Evolutionary conservation across 2,888 invertebrate genomes (phyloP), one percentile per base, ranked within the genome.

Genomic region (Noctua pronuba): DNA sequence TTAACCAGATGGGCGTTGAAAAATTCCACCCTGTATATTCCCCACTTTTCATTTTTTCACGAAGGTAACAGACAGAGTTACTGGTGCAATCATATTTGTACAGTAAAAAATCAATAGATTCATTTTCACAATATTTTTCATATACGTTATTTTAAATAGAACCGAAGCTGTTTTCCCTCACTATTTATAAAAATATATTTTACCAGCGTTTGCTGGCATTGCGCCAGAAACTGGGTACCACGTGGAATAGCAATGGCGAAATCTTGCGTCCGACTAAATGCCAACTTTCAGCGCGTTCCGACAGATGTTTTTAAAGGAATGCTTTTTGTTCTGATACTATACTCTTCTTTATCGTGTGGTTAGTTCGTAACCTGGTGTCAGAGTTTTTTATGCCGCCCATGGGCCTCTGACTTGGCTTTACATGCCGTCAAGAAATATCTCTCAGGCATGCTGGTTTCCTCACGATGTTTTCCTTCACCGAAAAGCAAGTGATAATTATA

Each of bases 161-260:
- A 73, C 38, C n/a, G 44, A 76, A 73, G 10, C 70, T 55, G 64
- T 74, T 71, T 71, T 79, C 46, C 58, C 13, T 58, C n/a, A 72
- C 74, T 46, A 80, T 84, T 83, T 80, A 80, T 80, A 80, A 80
- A 80, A 73, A 84, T 60, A 80, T 77, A 68, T 80, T 65, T 60
- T 73, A 35, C 41, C 28, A 67, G 44, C 38, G 58, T 79, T 69
- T n/a, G 35, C 75, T 83, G 83, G 83, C 84, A n/a, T 55, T 11
- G 49, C 0, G 73, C 84, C 83, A 84, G 52, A 24, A 66, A 62
- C 24, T 62, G 79, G 41, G n/a, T 62, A 38, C 46, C 44, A 71
- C 52, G 71, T 55, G 38, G 77, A 84, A 83, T 73, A 80, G 62
- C 58, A 80, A 73, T 66, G 76, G 55, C 72, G 28, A 73, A 66